Conservation (phyloP, 2,888 invertebrate species). For the Eustalomyia histrio region DNA sequence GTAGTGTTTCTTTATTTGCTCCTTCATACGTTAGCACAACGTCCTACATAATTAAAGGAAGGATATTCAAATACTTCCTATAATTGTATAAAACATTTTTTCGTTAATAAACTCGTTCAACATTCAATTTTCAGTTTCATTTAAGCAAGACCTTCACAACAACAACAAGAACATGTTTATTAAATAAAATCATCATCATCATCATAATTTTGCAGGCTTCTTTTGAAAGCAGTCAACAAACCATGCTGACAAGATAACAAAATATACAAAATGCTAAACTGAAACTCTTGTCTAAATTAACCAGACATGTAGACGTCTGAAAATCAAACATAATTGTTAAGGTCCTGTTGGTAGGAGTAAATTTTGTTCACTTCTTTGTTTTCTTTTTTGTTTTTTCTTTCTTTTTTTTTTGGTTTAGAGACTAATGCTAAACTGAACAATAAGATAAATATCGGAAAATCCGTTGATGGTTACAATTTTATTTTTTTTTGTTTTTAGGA, state of each 20-base stretch:
- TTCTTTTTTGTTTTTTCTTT: conserved; percentile 22
- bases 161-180: conserved; percentile 46
- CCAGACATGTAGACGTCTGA: conserved; percentile 55
- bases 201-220: conserved; percentile 53
- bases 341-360: conserved; percentile 13
- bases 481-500: neutral
- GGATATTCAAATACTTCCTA: too few relatives aligned
- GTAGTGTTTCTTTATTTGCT: too few relatives aligned
- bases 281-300: conserved; percentile 23
- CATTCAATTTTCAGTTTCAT: conserved; percentile 32
- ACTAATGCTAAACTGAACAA: conserved; percentile 40
- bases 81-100: too few relatives aligned
- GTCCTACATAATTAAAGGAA: too few relatives aligned
- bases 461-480: conserved; percentile 41
- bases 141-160: conserved; percentile 14
- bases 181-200: conserved; percentile 52
- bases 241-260: conserved; percentile 39
- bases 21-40: too few relatives aligned
- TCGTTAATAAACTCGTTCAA: conserved; percentile 47
- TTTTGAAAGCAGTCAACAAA: conserved; percentile 53
- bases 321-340: conserved; percentile 57
- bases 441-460: conserved; percentile 59
- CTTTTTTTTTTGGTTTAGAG: conserved; percentile 33
- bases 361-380: conserved; percentile 12
- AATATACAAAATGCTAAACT: conserved; percentile 9